These are phyloP conservation scores for Leucophenga maculata DNA, from an alignment of 2,888 invertebrate genomes.

Conservation along the genomic window DNA sequence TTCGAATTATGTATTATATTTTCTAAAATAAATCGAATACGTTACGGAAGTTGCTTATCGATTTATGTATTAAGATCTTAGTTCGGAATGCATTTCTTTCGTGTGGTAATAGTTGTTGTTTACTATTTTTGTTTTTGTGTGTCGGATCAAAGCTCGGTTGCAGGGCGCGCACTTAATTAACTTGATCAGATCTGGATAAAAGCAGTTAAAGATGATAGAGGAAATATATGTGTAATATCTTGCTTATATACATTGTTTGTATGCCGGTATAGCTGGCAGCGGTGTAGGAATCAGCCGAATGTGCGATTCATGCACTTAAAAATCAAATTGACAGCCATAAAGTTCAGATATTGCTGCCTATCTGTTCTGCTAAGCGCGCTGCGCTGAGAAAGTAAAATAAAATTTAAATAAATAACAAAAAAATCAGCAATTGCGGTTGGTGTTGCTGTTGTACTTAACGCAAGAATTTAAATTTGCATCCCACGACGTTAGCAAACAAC, in stretches of 20 bases:
- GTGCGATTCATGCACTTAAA: constrained; percentile 6
- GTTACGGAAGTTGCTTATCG: too few relatives aligned
- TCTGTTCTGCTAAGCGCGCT: neutral
- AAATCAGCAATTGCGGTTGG: constrained; percentile 31
- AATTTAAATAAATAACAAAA: constrained; percentile 17
- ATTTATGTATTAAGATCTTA: too few relatives aligned
- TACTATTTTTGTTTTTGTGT: constrained; percentile 39
- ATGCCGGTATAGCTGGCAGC: too few relatives aligned
- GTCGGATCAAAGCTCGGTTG: too few relatives aligned
- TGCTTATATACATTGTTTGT: neutral
- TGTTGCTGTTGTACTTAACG: constrained; percentile 49
- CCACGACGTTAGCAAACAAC: constrained; percentile 45
- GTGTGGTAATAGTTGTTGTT: constrained; percentile 23
- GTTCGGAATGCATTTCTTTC: too few relatives aligned
- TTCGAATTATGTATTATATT: too few relatives aligned
- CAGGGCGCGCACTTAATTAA: neutral
- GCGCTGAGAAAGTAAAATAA: constrained; percentile 35
- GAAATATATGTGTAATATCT: neutral
- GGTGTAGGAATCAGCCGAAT: too few relatives aligned
- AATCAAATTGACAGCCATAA: constrained; percentile 26
- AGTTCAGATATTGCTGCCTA: constrained; percentile 9
- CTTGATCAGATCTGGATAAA: constrained; percentile 44
- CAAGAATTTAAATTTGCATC: constrained; percentile 54
- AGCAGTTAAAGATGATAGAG: constrained; percentile 25
- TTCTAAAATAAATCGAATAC: too few relatives aligned